phyloP scores from a whole-genome alignment of 2,797 vertebrate species.

The Dendrocincla fuliginosa region DNA sequence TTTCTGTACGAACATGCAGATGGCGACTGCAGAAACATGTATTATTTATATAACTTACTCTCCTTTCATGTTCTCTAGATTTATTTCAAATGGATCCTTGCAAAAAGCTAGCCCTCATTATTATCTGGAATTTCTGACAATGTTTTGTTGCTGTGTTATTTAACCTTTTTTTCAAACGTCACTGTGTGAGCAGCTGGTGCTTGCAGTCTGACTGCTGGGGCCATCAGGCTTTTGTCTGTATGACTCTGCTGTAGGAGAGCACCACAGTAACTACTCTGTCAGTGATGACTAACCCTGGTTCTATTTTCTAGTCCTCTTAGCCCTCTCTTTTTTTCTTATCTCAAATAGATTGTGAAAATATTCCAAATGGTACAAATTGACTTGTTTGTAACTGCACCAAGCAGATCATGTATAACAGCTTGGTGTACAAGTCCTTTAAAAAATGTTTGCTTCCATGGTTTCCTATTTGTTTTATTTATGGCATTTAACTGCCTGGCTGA shows the following conservation, averaged over 20 bases:
- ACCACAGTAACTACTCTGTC: not conserved
- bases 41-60: not conserved
- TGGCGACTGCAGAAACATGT: not conserved
- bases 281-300: not conserved
- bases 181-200: not conserved
- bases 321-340: not conserved
- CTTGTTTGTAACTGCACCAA: not conserved
- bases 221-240: not conserved
- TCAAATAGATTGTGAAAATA: not conserved
- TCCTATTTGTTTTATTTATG: not conserved
- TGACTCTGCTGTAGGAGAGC: not conserved
- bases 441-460: not conserved
- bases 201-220: not conserved
- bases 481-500: not conserved
- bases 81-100: not conserved
- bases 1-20: not conserved
- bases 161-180: not conserved
- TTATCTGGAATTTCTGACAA: not conserved
- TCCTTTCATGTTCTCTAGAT: not conserved
- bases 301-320: not conserved
- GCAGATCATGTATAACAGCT: not conserved
- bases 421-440: not conserved
- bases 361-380: not conserved
- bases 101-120: not conserved
- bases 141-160: not conserved